Evolutionary conservation across 2,888 invertebrate genomes (phyloP).

Genomic region (Drosophila macrothrix): DNA sequence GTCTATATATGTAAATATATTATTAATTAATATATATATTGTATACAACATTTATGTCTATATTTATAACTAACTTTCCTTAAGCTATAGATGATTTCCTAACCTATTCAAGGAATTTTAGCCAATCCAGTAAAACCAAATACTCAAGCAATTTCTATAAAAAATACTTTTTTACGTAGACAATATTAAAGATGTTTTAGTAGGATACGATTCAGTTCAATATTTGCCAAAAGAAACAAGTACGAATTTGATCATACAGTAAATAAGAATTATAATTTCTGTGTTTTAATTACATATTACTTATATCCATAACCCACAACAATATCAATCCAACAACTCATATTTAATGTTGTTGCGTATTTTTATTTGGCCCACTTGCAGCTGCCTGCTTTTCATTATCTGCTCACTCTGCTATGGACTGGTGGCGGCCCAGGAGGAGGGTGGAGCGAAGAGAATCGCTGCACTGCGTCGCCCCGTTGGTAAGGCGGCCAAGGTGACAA

Average conservation of each 20-base stretch:
- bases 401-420: conserved; percentile 76
- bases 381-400: conserved; percentile 79
- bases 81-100: background rate
- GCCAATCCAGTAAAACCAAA: background rate
- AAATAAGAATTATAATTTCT: background rate
- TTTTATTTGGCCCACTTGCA: conserved; percentile 23
- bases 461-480: conserved; percentile 81
- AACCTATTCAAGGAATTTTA: background rate
- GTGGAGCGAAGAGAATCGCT: conserved; percentile 76
- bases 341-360: background rate
- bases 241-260: background rate
- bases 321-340: background rate
- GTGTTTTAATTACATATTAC: background rate
- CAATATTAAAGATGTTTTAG: background rate
- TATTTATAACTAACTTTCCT: background rate
- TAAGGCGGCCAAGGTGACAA: conserved; percentile 75
- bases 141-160: background rate
- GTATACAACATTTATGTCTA: background rate
- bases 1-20: background rate
- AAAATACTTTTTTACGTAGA: background rate
- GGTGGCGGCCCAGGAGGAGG: conserved; percentile 72
- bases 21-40: background rate
- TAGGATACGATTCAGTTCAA: background rate
- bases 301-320: background rate
- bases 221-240: background rate